A percentile compares a stretch with the other conserved stretches of the same genome.
Conservation (phyloP, 2,888 invertebrate species). For the Agriopis leucophaearia region DNA sequence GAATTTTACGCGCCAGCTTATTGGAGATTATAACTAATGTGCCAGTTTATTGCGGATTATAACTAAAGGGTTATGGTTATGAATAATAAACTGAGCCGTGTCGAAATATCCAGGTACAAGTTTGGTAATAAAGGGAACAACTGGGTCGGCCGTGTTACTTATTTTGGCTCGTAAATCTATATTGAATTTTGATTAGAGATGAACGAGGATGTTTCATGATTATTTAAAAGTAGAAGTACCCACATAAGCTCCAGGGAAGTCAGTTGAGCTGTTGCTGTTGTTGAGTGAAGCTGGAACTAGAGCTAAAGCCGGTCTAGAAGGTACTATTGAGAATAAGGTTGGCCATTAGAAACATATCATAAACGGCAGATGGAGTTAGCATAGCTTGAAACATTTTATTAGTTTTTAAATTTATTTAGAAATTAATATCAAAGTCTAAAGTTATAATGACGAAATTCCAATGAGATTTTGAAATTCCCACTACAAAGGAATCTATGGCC, state of each 20-base stretch:
- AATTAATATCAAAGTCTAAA: no score
- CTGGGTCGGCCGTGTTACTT: constrained; percentile 13
- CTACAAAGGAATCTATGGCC: no score
- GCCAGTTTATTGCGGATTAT: constrained; percentile 23
- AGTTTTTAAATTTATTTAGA: no score
- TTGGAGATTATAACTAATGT: constrained; percentile 33
- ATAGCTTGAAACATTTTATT: no score
- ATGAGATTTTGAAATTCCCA: no score
- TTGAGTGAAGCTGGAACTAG: not conserved
- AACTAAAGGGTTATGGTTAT: constrained; percentile 45
- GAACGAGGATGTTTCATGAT: not conserved
- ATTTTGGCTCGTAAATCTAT: constrained; percentile 11
- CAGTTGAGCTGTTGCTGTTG: no score
- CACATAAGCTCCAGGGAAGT: no score
- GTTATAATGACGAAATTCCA: no score
- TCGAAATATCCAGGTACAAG: constrained; percentile 25
- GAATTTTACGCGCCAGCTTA: constrained; percentile 42
- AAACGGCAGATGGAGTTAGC: no score
- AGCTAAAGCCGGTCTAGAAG: not conserved
- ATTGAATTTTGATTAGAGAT: not conserved
- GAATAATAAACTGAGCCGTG: constrained; percentile 26
- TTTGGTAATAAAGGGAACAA: constrained; percentile 22
- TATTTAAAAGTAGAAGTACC: not conserved
- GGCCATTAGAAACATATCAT: no score
- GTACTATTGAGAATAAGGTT: no score